phyloP scores from a whole-genome alignment of 92 coral and sea anemone species.

The Isaurus tuberculatus region DNA sequence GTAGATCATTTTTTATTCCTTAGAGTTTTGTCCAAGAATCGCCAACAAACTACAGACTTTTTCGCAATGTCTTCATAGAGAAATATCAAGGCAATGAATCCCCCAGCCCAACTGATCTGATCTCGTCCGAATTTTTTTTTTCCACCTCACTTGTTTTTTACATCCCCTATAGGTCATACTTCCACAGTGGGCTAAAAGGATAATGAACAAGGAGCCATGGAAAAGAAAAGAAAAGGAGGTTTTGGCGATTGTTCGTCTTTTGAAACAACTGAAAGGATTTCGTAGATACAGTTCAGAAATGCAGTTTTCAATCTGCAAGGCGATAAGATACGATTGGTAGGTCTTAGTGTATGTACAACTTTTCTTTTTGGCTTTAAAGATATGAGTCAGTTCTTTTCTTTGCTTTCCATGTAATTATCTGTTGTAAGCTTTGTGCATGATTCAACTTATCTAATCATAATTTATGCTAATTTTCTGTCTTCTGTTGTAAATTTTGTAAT shows the following conservation, averaged over 20 bases:
- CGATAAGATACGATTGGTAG: constrained; percentile 87
- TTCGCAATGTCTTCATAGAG: too few species aligned
- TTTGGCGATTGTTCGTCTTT: constrained; percentile 69
- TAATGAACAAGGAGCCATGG: constrained; percentile 70
- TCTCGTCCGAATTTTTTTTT: not conserved
- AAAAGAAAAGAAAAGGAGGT: constrained; percentile 74
- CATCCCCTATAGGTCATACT: constrained; percentile 64
- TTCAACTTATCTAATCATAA: too few species aligned
- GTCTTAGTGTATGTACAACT: not conserved
- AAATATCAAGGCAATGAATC: too few species aligned
- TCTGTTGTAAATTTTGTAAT: too few species aligned
- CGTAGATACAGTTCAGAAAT: constrained; percentile 85
- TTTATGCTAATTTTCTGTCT: too few species aligned
- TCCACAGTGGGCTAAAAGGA: constrained; percentile 88
- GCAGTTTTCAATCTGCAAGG: constrained; percentile 85
- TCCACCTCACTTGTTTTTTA: not conserved
- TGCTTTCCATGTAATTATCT: too few species aligned
- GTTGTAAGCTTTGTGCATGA: too few species aligned
- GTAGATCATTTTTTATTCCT: too few species aligned
- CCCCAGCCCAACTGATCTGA: too few species aligned
- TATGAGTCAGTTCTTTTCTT: not conserved
- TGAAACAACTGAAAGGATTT: constrained; percentile 93
- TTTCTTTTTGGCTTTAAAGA: not conserved
- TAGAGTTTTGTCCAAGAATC: too few species aligned
- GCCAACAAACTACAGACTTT: too few species aligned